Percentiles rank a stretch among this genome's conserved stretches.
These are phyloP conservation scores for Paralvinella palmiformis DNA, from an alignment of 1,140 invertebrate genomes.

Conservation along the genomic window DNA sequence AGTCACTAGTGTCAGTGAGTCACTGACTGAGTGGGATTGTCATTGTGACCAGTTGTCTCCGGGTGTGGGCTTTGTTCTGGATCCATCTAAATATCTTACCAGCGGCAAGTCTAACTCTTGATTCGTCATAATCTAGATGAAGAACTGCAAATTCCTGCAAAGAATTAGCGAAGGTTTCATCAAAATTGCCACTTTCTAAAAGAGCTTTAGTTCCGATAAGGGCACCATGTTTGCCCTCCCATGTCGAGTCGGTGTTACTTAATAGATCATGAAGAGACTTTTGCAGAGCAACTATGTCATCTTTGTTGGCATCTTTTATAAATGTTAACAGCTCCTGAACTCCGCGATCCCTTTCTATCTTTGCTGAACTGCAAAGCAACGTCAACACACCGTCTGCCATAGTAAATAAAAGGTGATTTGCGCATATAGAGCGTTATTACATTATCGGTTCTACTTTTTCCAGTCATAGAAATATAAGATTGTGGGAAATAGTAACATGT, in stretches of 20 bases:
- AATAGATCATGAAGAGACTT: constrained; percentile 25
- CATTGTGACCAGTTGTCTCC: background rate
- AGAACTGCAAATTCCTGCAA: constrained; percentile 35
- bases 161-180: constrained; percentile 24
- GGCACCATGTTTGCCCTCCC: constrained; percentile 47
- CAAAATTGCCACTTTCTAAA: constrained; percentile 30
- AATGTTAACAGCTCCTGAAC: constrained; percentile 38
- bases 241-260: constrained; percentile 21
- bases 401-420: no score
- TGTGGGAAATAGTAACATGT: no score
- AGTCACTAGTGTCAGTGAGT: background rate
- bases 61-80: background rate
- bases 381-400: constrained; percentile 52
- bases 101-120: constrained; percentile 50
- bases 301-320: constrained; percentile 25
- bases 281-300: constrained; percentile 31
- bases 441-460: no score
- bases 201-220: constrained; percentile 46
- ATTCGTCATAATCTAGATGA: constrained; percentile 49
- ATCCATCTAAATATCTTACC: constrained; percentile 30
- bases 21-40: background rate
- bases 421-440: no score
- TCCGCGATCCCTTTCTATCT: constrained; percentile 50
- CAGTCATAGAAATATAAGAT: no score
- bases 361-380: constrained; percentile 48